Evolutionary conservation across 2,888 invertebrate genomes (phyloP), one percentile per base, ranked within the genome.

Genomic region (Noctuana brunneofusca): DNA sequence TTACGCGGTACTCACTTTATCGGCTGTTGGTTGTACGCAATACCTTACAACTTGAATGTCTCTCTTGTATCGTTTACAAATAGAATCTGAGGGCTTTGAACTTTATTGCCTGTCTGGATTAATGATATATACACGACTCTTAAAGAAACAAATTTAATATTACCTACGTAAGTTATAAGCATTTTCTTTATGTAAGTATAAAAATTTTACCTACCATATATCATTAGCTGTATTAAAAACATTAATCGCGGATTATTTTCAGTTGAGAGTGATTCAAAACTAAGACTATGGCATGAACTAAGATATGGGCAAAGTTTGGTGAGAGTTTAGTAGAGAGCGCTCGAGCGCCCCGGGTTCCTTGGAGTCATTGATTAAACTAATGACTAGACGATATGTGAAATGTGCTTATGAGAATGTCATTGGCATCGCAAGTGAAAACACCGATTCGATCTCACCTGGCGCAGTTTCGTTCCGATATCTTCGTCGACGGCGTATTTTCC

Each of bases 401-500:
- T 72, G 71, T 69, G 70, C 60, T 67, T 66, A 66, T 66, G 68
- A 63, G 62, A 62, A 48, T 55, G 48, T 63, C 64, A 60, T 63
- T 58, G 65, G 68, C 64, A 66, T 66, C 58, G 66, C 65, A 68
- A 70, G 75, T 69, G 75, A 75, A 75, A 75, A 68, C 71, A 60
- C 66, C 46, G 30, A 18, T 53, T 55, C 65, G 70, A 74, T 76
- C 75, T 76, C 74, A 71, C 69, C 72, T 71, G 73, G 67, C 73
- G 69, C 68, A 71, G 74, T 73, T 74, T 73, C 73, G 71, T 74
- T 66, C 71, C 68, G 70, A 76, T 79, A 77, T 80, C 76, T 77
- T 78, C 75, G 62, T 49, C 41, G 75, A 73, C 82, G 77, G 79
- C 76, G 80, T 86, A 85, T 88, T 89, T 89, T 89, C 89, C 87